phyloP scores from a whole-genome alignment of 2,113 vertebrate genomes.

The Neodon shergylaensis region DNA sequence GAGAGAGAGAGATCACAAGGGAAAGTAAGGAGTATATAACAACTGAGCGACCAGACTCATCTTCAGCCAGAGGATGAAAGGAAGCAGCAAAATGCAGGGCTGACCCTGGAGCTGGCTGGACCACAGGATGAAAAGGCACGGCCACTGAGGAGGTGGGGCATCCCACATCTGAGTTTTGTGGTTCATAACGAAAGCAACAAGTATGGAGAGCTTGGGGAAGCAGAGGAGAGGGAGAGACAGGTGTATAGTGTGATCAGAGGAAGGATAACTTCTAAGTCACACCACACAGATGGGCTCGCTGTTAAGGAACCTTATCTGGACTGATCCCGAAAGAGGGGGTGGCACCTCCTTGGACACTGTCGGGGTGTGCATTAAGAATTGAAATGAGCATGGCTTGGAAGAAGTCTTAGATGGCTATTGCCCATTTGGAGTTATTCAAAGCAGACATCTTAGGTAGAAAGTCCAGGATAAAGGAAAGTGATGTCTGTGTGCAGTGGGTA shows the following conservation, averaged over 20 bases:
- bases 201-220: not conserved
- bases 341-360: not conserved
- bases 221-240: not conserved
- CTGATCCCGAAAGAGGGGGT: not conserved
- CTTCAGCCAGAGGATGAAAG: conserved; percentile 64
- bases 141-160: not conserved
- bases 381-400: not conserved
- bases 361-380: not conserved
- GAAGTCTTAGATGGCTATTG: not conserved
- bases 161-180: not conserved
- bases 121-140: not conserved
- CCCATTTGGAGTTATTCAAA: not conserved
- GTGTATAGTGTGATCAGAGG: not conserved
- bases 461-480: not conserved
- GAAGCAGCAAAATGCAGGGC: not conserved
- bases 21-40: not conserved
- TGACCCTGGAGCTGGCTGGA: not conserved
- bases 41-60: not conserved
- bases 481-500: accelerated
- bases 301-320: not conserved
- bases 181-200: not conserved
- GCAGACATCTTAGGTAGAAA: not conserved
- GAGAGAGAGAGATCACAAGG: not conserved
- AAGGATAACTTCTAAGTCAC: not conserved
- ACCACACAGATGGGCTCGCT: not conserved